Evolutionary conservation across 2,797 vertebrate genomes (phyloP).

Genomic region (Galaxias olidus): DNA sequence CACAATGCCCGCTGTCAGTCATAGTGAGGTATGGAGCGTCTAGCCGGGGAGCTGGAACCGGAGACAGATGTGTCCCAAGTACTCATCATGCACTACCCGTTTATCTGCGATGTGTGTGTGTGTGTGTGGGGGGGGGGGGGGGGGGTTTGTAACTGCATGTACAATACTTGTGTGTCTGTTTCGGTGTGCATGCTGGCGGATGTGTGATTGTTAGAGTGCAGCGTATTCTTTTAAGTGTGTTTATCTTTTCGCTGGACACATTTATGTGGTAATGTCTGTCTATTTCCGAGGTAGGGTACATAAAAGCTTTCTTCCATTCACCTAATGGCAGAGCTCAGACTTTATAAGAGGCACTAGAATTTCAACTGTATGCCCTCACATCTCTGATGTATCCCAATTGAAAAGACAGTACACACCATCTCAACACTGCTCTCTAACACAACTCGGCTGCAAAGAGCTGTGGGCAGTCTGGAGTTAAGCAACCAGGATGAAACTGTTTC

Average conservation of each 20-base stretch:
- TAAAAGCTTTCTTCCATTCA: slow-evolving; percentile 27
- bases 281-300: slow-evolving; percentile 2
- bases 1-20: slow-evolving; percentile 28
- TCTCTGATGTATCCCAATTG: not conserved
- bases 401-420: not conserved
- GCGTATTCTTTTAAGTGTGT: no score
- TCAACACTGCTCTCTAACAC: not conserved
- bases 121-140: not conserved
- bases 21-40: slow-evolving; percentile 19
- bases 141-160: not conserved
- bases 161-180: no score
- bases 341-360: not conserved
- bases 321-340: slow-evolving; percentile 18
- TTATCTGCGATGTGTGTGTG: not conserved
- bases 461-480: not conserved
- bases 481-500: not conserved
- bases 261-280: not conserved
- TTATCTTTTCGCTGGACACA: not conserved
- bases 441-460: not conserved
- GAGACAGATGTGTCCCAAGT: slow-evolving; percentile 39
- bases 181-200: no score
- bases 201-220: no score
- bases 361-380: not conserved
- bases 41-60: slow-evolving; percentile 37
- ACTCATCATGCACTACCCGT: not conserved